Percentiles rank a stretch among this genome's conserved stretches.
phyloP scores from a whole-genome alignment of 2,113 vertebrate genomes.

The Cygnus buccinator region DNA sequence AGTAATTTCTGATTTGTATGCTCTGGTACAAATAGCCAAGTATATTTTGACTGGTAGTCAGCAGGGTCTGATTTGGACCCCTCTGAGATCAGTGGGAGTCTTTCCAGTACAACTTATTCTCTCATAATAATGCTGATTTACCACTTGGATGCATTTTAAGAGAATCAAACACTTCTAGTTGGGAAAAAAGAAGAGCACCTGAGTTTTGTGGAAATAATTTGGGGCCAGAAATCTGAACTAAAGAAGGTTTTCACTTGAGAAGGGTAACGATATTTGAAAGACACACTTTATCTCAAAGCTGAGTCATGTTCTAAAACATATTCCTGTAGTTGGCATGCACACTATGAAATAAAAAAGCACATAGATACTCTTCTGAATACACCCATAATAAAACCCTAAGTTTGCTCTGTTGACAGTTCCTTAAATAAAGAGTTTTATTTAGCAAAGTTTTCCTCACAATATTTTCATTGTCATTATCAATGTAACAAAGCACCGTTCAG shows the following conservation, averaged over 20 bases:
- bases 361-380: not conserved
- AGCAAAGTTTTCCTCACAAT: not conserved
- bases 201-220: not conserved
- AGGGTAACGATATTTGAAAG: not conserved
- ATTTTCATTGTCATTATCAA: not conserved
- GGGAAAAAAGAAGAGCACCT: not conserved
- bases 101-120: not conserved
- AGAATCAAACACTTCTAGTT: not conserved
- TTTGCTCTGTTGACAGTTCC: not conserved
- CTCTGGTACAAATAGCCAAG: not conserved
- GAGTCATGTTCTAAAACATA: not conserved
- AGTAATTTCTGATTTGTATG: not conserved
- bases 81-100: not conserved
- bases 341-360: fast-evolving
- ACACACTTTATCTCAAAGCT: not conserved
- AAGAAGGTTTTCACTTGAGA: not conserved
- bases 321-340: not conserved
- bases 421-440: not conserved
- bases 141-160: not conserved
- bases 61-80: not conserved
- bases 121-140: not conserved
- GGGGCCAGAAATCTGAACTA: not conserved
- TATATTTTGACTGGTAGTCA: not conserved
- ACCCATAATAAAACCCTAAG: not conserved
- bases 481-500: not conserved